Base-by-base conservation (phyloP, 2,888 invertebrate genomes). In the Aspidiotus rigidus region DNA sequence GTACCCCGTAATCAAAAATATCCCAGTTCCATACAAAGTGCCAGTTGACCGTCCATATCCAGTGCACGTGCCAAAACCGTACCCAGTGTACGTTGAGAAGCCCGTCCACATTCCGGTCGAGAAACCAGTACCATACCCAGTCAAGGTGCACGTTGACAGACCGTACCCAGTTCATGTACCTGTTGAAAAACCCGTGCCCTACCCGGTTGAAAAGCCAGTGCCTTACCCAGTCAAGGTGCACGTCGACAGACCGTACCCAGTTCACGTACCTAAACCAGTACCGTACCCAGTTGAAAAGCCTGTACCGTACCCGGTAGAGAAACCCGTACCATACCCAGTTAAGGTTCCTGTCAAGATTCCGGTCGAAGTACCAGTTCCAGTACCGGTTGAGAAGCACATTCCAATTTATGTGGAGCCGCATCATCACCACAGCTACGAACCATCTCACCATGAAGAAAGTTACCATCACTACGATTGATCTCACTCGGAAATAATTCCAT, bases 261-360 rank as follows among this genome's bases (percentile, higher is more conserved):
- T 90, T 7, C 85, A 88, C 73, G 85, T 90, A 44, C 88, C 89
- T 49, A 86, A 88, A 72, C 88, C 89, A 7, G 85, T 89, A 64
- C 88, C 88, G 2, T 88, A 88, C 78, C 74, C 86, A 71, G 74
- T 71, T 5, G 71, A 71, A 39, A 72, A 71, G 53, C 71, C 86
- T 54, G 87, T 89, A 73, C 90, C 90, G 41, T 85, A 85, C 74
- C 83, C 82, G 62, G 88, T 90, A 7, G 88, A 89, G 76, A 87
- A 88, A 40, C 87, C 83, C 10, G 83, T 85, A 55, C 74, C 75
- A 55, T 74, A 74, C 53, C 87, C 88, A 17, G 88, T 90, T 8
- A 88, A 89, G 76, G 87, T 89, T 28, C 88, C 84, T 8, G 61
- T 64, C 62, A 72, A 72, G 62, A 72, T 74, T 16, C 74, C 71